Conservation (phyloP, 2,888 invertebrate species). For the Cerastis leucographa region DNA sequence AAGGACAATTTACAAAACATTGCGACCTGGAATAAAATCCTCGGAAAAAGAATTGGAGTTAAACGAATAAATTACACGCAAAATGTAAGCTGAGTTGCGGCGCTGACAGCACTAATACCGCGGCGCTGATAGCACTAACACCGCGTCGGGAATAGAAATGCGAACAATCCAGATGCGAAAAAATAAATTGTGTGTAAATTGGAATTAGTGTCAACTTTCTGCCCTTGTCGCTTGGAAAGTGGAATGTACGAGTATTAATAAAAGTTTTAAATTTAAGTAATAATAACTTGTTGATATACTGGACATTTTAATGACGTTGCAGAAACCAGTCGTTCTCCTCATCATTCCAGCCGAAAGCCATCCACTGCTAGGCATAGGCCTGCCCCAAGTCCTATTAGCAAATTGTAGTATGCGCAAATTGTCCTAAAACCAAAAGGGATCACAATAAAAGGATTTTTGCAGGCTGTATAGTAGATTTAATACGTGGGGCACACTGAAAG, state of each 20-base stretch:
- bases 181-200: constrained; percentile 3
- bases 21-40: not conserved
- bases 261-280: not conserved
- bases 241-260: not conserved
- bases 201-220: constrained; percentile 1
- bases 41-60: constrained; percentile 4
- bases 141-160: constrained; percentile 27
- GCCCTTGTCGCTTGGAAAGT: not conserved
- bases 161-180: constrained; percentile 7
- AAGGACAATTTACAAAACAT: not conserved
- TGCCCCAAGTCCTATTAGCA: no score
- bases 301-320: no score
- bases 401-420: no score
- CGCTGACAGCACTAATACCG: constrained; percentile 19
- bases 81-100: constrained; percentile 12
- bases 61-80: constrained; percentile 12
- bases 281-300: not conserved
- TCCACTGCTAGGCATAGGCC: no score
- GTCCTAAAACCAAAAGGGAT: no score
- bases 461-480: no score
- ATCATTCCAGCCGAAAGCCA: no score
- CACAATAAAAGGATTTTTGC: not conserved
- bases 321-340: no score
- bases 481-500: no score
- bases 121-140: constrained; percentile 19